Evolutionary conservation across 1,140 invertebrate genomes (phyloP).

Genomic region (Pogonomyrmex barbatus): DNA sequence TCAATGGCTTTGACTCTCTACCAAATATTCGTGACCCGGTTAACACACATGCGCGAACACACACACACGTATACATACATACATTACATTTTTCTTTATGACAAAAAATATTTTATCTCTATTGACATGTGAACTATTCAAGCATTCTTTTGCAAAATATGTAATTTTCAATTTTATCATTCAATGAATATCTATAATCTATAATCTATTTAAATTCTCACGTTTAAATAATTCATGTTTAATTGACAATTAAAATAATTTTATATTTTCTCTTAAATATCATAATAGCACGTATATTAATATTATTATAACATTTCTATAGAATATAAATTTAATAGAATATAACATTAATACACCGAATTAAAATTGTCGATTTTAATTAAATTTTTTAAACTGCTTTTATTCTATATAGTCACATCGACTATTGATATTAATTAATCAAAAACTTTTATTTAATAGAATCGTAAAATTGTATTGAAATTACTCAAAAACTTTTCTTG

Average conservation of each 20-base stretch:
- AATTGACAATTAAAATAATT: not conserved
- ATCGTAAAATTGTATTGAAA: no score
- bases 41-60: not conserved
- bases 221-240: not conserved
- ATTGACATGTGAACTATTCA: not conserved
- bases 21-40: slow-evolving; percentile 3
- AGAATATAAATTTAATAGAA: not conserved
- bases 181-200: not conserved
- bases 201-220: not conserved
- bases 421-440: no score
- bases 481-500: no score
- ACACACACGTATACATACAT: no score
- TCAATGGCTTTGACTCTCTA: slow-evolving; percentile 10
- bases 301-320: not conserved
- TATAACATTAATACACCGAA: no score
- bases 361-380: no score
- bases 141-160: not conserved
- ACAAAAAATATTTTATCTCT: slow-evolving; percentile 4
- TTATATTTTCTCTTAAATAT: not conserved
- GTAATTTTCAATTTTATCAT: not conserved
- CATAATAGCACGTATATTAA: not conserved
- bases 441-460: no score
- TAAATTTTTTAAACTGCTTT: no score
- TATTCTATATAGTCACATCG: no score
- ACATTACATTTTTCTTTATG: not conserved